Percentiles rank a stretch among this genome's conserved stretches.
Evolutionary conservation across 2,113 vertebrate genomes (phyloP).

Genomic region (Fukomys damarensis): DNA sequence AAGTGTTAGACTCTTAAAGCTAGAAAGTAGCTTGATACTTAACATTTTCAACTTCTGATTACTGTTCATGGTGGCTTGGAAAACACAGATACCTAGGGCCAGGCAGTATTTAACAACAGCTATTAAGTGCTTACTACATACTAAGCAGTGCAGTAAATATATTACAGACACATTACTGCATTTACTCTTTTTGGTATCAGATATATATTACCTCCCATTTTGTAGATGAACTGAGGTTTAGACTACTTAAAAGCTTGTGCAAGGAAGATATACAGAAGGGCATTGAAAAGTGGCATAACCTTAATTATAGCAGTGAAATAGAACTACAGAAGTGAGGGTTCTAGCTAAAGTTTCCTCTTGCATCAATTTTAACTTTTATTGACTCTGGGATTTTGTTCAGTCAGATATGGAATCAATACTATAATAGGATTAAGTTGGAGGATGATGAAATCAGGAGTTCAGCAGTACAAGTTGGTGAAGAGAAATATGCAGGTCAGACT

Average conservation of each 20-base stretch:
- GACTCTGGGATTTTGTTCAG: not conserved
- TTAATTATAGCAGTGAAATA: not conserved
- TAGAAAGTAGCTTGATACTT: not conserved
- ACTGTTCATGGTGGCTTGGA: not conserved
- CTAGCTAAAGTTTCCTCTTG: not conserved
- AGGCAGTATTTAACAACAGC: not conserved
- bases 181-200: not conserved
- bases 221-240: not conserved
- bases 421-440: not conserved
- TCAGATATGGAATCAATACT: not conserved
- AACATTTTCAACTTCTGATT: conserved; percentile 28
- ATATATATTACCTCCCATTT: not conserved
- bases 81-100: not conserved
- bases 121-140: not conserved
- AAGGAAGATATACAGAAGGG: not conserved
- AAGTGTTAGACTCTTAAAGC: not conserved
- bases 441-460: not conserved
- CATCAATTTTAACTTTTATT: conserved; percentile 8
- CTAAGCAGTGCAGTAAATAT: not conserved
- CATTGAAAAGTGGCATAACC: not conserved
- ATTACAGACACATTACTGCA: not conserved
- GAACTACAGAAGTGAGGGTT: not conserved
- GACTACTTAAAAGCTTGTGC: not conserved
- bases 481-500: not conserved
- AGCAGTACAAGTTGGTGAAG: not conserved